Conservation (phyloP, 2,797 vertebrate genomes). For the Orestias chungarensis region DNA sequence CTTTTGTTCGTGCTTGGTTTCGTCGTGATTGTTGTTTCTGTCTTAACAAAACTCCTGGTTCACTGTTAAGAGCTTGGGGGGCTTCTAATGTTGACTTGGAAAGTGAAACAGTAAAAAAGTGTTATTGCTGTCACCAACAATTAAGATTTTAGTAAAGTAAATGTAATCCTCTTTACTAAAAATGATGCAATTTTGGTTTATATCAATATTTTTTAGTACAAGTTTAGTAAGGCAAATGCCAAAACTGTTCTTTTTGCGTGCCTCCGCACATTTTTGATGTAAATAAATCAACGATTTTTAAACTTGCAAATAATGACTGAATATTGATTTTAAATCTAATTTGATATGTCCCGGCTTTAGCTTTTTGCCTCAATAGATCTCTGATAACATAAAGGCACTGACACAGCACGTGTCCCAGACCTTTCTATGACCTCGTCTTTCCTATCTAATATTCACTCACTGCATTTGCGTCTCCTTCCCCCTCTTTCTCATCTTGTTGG, state of each 20-base stretch:
- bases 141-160: neutral
- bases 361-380: constrained; percentile 11
- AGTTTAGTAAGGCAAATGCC: neutral
- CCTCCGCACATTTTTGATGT: neutral
- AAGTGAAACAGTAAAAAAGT: neutral
- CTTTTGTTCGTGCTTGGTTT: no score
- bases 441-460: constrained; percentile 63
- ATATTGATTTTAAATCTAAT: neutral
- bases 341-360: neutral
- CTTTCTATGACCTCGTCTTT: constrained; percentile 59
- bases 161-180: neutral
- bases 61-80: no score
- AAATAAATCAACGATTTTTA: neutral
- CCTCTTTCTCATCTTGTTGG: constrained; percentile 39
- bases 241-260: neutral
- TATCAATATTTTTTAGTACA: neutral
- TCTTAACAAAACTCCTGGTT: no score
- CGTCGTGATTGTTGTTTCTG: no score
- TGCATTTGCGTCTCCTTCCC: constrained; percentile 36
- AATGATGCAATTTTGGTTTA: neutral
- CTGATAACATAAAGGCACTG: constrained; percentile 43
- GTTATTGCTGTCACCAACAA: neutral
- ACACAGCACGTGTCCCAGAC: constrained; percentile 66
- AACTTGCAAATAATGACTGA: neutral
- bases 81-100: neutral